Conservation (phyloP, 2,113 vertebrate genomes). For the Labeo rohita region DNA sequence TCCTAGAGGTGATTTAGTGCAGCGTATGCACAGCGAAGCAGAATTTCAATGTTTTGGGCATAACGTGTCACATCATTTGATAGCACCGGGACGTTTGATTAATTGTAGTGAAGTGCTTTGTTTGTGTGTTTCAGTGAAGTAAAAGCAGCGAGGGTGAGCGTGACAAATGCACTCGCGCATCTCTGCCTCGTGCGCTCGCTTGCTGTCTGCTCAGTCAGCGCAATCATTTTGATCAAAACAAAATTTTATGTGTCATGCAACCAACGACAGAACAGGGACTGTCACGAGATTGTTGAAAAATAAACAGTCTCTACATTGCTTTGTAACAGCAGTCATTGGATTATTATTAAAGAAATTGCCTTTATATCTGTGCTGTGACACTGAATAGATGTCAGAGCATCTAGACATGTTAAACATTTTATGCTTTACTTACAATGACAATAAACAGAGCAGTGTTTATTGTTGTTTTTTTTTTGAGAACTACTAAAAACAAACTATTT, state of each 20-base stretch:
- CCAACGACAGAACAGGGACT: not conserved
- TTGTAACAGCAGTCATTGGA: not conserved
- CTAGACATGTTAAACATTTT: not conserved
- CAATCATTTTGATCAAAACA: not conserved
- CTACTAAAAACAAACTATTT: too few species aligned
- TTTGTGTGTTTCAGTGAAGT: constrained; percentile 4
- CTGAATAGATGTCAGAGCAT: not conserved
- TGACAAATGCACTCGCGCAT: not conserved
- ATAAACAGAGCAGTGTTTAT: not conserved
- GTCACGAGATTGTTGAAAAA: not conserved
- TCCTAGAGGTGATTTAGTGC: not conserved
- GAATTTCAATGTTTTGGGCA: not conserved
- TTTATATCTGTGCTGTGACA: not conserved
- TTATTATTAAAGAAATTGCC: not conserved
- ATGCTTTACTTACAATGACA: not conserved
- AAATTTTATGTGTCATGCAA: not conserved
- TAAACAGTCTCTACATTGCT: not conserved
- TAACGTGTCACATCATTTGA: not conserved
- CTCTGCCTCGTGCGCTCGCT: not conserved
- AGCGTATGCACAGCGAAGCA: not conserved
- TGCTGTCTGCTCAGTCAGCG: not conserved
- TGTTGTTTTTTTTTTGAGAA: too few species aligned
- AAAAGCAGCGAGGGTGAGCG: not conserved
- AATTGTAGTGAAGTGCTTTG: not conserved
- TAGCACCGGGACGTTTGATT: not conserved